Conservation (phyloP, 2,113 vertebrate species). For the Mesoclemmys tuberculata region DNA sequence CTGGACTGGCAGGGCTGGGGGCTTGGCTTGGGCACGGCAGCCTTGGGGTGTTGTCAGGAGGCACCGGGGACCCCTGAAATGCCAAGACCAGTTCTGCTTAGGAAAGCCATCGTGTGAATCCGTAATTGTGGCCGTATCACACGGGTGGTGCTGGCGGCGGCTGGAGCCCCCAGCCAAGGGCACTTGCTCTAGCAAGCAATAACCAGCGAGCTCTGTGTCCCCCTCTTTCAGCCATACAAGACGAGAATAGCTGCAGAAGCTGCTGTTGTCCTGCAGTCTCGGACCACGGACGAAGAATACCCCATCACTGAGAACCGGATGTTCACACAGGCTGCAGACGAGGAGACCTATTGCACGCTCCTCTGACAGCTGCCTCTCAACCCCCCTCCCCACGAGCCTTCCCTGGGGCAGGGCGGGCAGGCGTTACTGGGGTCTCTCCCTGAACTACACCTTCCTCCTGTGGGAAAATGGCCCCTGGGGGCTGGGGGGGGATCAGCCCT, state of each 20-base stretch:
- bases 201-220: not conserved
- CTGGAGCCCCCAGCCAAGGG: not conserved
- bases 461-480: not conserved
- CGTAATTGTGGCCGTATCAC: not conserved
- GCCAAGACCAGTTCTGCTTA: not conserved
- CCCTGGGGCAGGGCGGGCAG: not conserved
- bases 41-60: not conserved
- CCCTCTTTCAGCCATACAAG: not conserved
- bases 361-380: not conserved
- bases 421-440: not conserved
- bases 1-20: no score
- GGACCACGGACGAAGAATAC: not conserved
- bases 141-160: no score
- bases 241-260: not conserved
- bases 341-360: not conserved
- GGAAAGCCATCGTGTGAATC: not conserved
- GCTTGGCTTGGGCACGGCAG: no score
- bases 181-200: not conserved
- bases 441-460: not conserved
- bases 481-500: no score
- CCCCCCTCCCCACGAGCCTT: not conserved
- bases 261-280: not conserved
- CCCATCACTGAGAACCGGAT: not conserved
- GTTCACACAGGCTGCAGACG: not conserved
- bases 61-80: not conserved